These are phyloP conservation scores for Ormia ochracea DNA, from an alignment of 2,888 invertebrate genomes.

Conservation along the genomic window DNA sequence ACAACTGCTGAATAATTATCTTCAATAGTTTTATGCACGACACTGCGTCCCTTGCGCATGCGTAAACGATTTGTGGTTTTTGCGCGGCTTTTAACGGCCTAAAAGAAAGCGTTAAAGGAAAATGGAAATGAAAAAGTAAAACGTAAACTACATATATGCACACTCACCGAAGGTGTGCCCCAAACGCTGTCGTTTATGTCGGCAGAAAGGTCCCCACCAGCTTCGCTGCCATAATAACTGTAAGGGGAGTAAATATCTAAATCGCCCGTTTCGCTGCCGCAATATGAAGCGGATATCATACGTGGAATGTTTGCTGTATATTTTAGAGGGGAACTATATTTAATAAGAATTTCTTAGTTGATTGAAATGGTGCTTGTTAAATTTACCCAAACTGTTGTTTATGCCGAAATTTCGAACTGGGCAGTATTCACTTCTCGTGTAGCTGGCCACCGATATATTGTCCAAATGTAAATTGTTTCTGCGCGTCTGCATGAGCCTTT, in stretches of 20 bases:
- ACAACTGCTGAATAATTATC: conserved; percentile 94
- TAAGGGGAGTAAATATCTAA: conserved; percentile 90
- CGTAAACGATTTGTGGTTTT: conserved; percentile 82
- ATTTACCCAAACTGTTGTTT: conserved; percentile 74
- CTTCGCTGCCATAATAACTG: conserved; percentile 83
- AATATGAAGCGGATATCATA: conserved; percentile 86
- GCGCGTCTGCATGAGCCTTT: conserved; percentile 66
- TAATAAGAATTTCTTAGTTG: not conserved
- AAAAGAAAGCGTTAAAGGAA: not conserved
- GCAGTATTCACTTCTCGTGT: conserved; percentile 75
- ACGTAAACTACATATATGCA: not conserved
- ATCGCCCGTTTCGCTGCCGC: conserved; percentile 88
- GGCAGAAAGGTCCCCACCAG: conserved; percentile 76
- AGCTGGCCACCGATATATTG: conserved; percentile 72
- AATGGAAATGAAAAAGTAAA: not conserved
- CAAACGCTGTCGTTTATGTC: conserved; percentile 76
- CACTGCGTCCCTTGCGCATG: conserved; percentile 87
- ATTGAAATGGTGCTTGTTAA: not conserved
- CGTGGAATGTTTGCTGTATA: conserved; percentile 76
- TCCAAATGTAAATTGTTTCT: conserved; percentile 70
- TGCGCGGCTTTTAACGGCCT: conserved; percentile 73
- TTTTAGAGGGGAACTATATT: not conserved
- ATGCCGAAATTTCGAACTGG: conserved; percentile 72
- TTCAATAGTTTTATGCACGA: conserved; percentile 90
- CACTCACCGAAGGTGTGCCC: conserved; percentile 74